Base-by-base conservation (phyloP, 64 coral and sea anemone species). In the Porites australiensis region DNA sequence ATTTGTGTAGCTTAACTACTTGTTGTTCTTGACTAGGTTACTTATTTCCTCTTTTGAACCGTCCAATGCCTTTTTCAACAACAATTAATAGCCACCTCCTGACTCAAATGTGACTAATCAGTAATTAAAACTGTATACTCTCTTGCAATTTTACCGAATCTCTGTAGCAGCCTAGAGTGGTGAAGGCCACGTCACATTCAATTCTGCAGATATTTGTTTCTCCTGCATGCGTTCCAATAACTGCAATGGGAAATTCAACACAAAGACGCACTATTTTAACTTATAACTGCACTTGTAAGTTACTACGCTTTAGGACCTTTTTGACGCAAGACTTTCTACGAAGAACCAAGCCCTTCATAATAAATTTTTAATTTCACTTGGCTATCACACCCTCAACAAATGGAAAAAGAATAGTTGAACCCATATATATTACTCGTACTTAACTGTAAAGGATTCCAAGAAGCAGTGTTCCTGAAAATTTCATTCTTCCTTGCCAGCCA, bases 111-210 rank as follows among this genome's bases (percentile, higher is more conserved):
- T 37, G 27, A 37, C 27, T 37, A 37, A 37, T 37, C 27, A 37
- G 27, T 37, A 37, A 37, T 37, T 37, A 37, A 37, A 37, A 37
- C 27, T 37, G 1, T 37, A 37, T 37, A n/a, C 20, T 68, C 20
- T n/a, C 4, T 13, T 16, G 8, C 14, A 70, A 0, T 43, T 23
- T 72, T 43, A 72, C 70, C 70, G 70, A 72, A 52, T 95, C 94
- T 80, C 91, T 78, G 65, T 74, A 95, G 64, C 94, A 95, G 43
- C 94, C 94, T 64, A 95, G 46, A 2, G 72, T 66, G 68, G 72
- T 61, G 48, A 87, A 95, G n/a, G 47, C 8, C 47, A 91, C 59
- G 9, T 66, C 66, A 61, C 94, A 95, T 15, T 78, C 71, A 37
- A 72, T 79, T 52, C 94, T 72, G 21, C 70, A 72, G 70, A 72